Evolutionary conservation across 2,113 vertebrate genomes (phyloP).

Genomic region (Menidia beryllina): DNA sequence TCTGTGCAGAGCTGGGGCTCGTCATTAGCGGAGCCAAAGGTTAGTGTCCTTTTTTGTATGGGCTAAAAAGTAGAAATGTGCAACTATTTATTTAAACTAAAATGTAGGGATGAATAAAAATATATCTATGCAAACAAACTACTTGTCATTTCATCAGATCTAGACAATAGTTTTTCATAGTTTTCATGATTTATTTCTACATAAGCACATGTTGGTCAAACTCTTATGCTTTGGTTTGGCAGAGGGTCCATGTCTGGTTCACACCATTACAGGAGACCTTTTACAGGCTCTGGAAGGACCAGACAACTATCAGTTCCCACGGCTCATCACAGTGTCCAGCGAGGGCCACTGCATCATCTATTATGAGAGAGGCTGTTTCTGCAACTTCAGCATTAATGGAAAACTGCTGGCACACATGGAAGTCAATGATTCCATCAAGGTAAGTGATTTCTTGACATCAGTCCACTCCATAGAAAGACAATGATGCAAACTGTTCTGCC

Average conservation of each 20-base stretch:
- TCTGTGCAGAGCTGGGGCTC: conserved; percentile 96
- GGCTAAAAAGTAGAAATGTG: neutral
- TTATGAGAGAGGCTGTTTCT: conserved; percentile 94
- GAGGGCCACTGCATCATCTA: conserved; percentile 99
- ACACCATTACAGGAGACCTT: conserved; percentile 98
- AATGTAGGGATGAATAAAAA: neutral
- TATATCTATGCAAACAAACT: neutral
- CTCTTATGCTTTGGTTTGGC: conserved; percentile 26
- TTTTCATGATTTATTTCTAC: neutral
- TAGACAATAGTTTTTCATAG: too few relatives aligned
- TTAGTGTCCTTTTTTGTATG: conserved; percentile 70
- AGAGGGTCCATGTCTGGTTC: conserved; percentile 98
- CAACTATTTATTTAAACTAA: neutral
- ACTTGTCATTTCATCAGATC: neutral
- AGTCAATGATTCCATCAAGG: conserved; percentile 93
- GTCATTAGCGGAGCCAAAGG: conserved; percentile 99
- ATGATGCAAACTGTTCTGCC: neutral
- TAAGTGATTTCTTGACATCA: conserved; percentile 63
- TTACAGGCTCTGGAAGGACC: conserved; percentile 95
- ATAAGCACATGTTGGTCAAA: neutral
- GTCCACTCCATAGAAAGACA: neutral
- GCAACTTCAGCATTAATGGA: conserved; percentile 98
- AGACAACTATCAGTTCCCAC: conserved; percentile 89
- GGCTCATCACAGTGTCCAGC: conserved; percentile 94
- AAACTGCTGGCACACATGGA: conserved; percentile 97